Evolutionary conservation across 2,888 invertebrate species (phyloP), one percentile per base, ranked within the genome.

Genomic region (Leptinotarsa rubiginosa): DNA sequence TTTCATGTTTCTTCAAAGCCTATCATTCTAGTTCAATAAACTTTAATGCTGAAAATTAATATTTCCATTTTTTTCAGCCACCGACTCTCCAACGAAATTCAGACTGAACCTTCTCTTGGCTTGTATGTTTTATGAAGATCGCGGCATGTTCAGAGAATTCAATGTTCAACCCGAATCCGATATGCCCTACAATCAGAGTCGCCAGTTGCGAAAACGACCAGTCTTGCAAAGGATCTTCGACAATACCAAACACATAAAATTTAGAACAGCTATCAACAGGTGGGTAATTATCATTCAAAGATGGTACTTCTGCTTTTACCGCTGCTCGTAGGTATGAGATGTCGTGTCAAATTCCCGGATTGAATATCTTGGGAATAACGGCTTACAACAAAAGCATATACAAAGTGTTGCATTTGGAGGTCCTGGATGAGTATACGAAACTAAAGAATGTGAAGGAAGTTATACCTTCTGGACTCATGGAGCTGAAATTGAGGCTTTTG

Each of bases 401-500:
- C 62, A 87, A 87, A 73, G 80, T 79, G 41, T 83, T 89, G 66
- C 84, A 88, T 79, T 82, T 89, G 64, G 89, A 90, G 82, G 80
- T 89, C n/a, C 80, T 89, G 65, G 88, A 89, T 81, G 83, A 87
- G 16, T 83, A 82, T 56, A 87, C 86, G 12, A 85, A 85, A 72
- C 81, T 89, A 31, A 87, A 84, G 81, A 86, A 87, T 81, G 41
- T 41, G 41, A 84, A 83, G 10, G 79, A 83, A 18, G 67, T 75
- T 72, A 72, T 78, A 31, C 87, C 87, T 16, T 83, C 84, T 72
- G 89, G 90, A 3, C 76, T 87, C 1, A 88, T 89, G 88, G 84
- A 86, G 16, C 80, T 89, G 52, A 89, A 90, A 81, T 77, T 89
- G 56, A 84, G 89, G 64, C 82, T 90, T 56, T 80, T 89, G 68